phyloP scores from a whole-genome alignment of 2,797 vertebrate genomes.

The Galagoides demidoff region DNA sequence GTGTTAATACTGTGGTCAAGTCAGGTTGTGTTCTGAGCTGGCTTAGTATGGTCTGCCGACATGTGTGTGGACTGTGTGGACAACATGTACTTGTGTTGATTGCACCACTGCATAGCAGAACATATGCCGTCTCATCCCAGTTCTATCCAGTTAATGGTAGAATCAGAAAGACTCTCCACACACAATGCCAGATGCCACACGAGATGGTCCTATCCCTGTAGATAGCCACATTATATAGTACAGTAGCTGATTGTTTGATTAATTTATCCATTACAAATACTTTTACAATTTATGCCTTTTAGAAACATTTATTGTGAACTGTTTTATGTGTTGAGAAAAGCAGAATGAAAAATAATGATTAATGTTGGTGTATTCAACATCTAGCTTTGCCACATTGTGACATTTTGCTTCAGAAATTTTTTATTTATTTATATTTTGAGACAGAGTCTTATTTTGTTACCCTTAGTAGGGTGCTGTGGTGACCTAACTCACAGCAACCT shows the following conservation, averaged over 20 bases:
- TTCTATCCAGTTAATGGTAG: not conserved
- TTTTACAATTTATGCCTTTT: not conserved
- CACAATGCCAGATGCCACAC: not conserved
- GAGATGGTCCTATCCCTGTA: not conserved
- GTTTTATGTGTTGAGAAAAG: not conserved
- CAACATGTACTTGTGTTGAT: not conserved
- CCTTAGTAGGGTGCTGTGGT: no score
- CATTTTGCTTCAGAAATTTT: slow-evolving; percentile 2
- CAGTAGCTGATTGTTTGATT: not conserved
- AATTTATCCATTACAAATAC: not conserved
- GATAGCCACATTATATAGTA: not conserved
- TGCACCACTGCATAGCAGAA: not conserved
- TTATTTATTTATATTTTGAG: no score
- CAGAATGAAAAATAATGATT: not conserved
- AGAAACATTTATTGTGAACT: not conserved
- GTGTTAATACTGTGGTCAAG: not conserved
- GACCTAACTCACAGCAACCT: no score
- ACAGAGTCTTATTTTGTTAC: no score
- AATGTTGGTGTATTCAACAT: not conserved
- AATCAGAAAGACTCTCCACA: not conserved
- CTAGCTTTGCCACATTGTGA: not conserved
- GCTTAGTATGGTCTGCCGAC: not conserved
- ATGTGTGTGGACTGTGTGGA: no score
- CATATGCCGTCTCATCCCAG: not conserved
- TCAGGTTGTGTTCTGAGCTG: not conserved